These are phyloP conservation scores for Macaria liturata DNA, from an alignment of 2,888 invertebrate species.

Conservation along the genomic window DNA sequence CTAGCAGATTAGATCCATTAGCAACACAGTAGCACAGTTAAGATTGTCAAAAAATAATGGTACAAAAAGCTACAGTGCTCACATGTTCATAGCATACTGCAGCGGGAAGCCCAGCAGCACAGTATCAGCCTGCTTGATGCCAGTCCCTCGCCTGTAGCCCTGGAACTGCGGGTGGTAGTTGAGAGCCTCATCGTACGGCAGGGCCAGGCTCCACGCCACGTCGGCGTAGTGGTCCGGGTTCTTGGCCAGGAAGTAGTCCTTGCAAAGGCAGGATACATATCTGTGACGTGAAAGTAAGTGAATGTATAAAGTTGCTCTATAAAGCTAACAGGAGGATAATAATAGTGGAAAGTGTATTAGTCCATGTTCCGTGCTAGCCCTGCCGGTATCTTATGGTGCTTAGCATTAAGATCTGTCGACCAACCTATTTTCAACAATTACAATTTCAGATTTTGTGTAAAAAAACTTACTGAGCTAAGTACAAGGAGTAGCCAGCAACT, in stretches of 20 bases:
- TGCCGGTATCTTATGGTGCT: no score
- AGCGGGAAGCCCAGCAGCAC: slow-evolving; percentile 83
- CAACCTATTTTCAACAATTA: no score
- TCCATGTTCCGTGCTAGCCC: no score
- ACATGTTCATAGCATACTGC: slow-evolving; percentile 80
- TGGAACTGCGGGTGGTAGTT: slow-evolving; percentile 84
- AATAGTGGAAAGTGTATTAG: no score
- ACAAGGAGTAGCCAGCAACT: slow-evolving; percentile 80
- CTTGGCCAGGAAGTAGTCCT: slow-evolving; percentile 63
- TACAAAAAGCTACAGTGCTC: slow-evolving; percentile 27
- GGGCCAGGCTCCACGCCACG: slow-evolving; percentile 77
- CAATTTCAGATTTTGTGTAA: no score
- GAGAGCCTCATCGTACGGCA: slow-evolving; percentile 72
- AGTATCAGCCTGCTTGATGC: slow-evolving; percentile 84
- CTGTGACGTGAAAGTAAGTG: slow-evolving; percentile 40
- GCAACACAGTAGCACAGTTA: no score
- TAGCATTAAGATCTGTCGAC: no score
- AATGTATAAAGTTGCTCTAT: no score
- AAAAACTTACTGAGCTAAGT: slow-evolving; percentile 79
- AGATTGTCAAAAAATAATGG: no score
- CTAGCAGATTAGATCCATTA: no score
- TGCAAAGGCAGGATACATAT: slow-evolving; percentile 74
- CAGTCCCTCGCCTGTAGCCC: slow-evolving; percentile 69
- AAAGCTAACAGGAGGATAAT: no score
- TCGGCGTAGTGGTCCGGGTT: slow-evolving; percentile 72